A percentile compares a stretch with the other conserved stretches of the same genome.
These are phyloP conservation scores for Sciurus niger DNA, from an alignment of 2,113 vertebrate genomes.

Conservation along the genomic window DNA sequence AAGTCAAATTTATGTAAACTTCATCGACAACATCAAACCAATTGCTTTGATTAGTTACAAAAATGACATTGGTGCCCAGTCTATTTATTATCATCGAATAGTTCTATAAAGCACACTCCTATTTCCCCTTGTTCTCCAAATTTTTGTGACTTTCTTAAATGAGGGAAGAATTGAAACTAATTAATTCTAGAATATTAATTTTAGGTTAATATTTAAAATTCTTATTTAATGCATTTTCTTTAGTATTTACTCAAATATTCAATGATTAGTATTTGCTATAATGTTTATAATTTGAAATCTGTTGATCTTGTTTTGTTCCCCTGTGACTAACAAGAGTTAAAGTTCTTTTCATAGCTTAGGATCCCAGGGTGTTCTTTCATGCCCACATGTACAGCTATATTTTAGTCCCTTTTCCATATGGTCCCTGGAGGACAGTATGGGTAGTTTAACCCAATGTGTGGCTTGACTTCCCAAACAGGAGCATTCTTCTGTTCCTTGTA, in stretches of 20 bases:
- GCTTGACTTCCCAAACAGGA: not conserved
- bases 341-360: not conserved
- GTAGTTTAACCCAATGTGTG: not conserved
- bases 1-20: conserved; percentile 44
- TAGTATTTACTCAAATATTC: not conserved
- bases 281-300: not conserved
- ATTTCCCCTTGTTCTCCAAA: not conserved
- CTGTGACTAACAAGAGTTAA: not conserved
- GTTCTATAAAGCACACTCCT: not conserved
- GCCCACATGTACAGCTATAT: not conserved
- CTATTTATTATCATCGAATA: not conserved
- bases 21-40: not conserved
- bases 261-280: conserved; percentile 11
- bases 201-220: not conserved
- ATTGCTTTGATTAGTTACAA: conserved; percentile 49
- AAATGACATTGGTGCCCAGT: not conserved
- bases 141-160: not conserved
- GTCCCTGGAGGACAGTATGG: not conserved
- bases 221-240: not conserved
- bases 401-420: not conserved
- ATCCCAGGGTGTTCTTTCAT: not conserved
- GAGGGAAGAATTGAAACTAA: not conserved
- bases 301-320: not conserved
- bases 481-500: not conserved
- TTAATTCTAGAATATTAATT: not conserved